Evolutionary conservation across 64 coral and sea anemone genomes (phyloP), one percentile per base, ranked within the genome.

Genomic region (Montipora cactus): DNA sequence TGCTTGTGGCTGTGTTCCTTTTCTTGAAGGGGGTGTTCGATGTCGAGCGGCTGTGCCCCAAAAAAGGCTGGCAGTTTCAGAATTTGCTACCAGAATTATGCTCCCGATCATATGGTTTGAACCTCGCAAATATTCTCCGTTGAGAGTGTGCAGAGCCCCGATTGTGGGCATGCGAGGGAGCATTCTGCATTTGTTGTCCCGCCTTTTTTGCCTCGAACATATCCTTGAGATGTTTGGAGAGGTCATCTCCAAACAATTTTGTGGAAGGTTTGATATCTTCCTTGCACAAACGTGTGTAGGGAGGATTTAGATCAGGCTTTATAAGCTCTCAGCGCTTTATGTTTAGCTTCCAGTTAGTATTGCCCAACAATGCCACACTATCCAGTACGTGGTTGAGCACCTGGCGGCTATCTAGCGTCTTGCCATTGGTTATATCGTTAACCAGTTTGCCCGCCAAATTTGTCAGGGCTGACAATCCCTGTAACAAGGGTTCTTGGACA

Each of bases 401-500:
- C 25, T 91, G 75, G 15, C 79, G 58, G 0, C 19, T 87, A 49
- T 87, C 67, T 11, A 50, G 51, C 4, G 49, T 74, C n/a, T 88
- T 88, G 9, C 61, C 10, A 22, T 72, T 9, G 49, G 73, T 76
- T 4, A 88, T 46, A 47, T 80, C 62, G 16, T 72, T 37, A 0
- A 91, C 69, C 7, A 95, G 28, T 49, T 87, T 87, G 69, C 37
- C 93, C 4, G 57, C 47, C 23, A 95, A 45, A 25, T 70, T 79
- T 25, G 83, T 77, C 47, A 93, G 20, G 47, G 83, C 90, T 6
- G 83, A 87, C 61, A 93, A 70, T 16, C 91, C 81, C 55, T 92
- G 53, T 37, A 92, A n/a, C 5, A 93, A 16, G 11, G 83, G 91
- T 59, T 93, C 81, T 79, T 93, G 91, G 47, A 87, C 75, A 73